These are phyloP conservation scores for Paedocypris micromegethes DNA, from an alignment of 2,797 vertebrate species.

Conservation along the genomic window DNA sequence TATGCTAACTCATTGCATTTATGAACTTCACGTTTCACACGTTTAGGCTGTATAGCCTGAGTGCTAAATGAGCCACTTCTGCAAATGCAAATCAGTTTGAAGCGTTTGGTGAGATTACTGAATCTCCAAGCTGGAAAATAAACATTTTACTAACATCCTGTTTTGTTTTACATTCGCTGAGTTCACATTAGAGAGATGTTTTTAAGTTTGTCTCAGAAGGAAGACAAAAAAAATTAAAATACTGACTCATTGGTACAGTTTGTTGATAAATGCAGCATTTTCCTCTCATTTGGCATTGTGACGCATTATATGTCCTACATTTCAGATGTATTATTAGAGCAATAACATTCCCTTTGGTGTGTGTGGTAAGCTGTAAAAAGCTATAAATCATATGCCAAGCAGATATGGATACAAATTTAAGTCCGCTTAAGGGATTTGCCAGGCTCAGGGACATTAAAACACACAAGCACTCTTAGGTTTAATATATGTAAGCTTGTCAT, in stretches of 20 bases:
- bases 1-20: background rate
- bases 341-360: background rate
- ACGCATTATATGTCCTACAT: background rate
- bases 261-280: background rate
- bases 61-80: conserved; percentile 50
- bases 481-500: conserved; percentile 68
- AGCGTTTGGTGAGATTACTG: conserved; percentile 45
- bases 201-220: background rate
- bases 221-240: background rate
- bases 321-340: background rate
- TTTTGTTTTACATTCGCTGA: no score
- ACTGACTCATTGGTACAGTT: background rate
- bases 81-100: conserved; percentile 49
- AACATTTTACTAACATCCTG: no score
- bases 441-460: conserved; percentile 52
- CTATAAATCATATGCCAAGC: conserved; percentile 26
- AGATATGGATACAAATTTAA: conserved; percentile 42
- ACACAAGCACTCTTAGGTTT: conserved; percentile 58
- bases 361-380: background rate
- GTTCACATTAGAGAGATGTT: background rate
- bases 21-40: conserved; percentile 27
- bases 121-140: conserved; percentile 15
- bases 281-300: background rate
- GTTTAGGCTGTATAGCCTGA: conserved; percentile 16
- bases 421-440: conserved; percentile 49